Conservation (phyloP, 1,140 invertebrate genomes). For the Bursaphelenchus mucronatus region DNA sequence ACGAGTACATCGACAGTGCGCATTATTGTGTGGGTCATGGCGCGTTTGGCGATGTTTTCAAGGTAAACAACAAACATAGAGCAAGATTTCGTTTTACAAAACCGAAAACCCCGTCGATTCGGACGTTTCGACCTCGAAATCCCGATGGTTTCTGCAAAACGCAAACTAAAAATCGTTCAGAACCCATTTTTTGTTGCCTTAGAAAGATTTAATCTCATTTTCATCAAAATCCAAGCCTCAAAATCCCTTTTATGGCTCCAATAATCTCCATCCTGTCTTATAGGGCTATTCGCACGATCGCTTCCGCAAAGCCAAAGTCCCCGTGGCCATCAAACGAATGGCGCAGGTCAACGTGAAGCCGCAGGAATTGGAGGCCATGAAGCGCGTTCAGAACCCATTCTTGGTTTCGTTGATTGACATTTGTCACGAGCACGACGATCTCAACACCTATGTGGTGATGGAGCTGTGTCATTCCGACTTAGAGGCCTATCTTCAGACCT, state of each 20-base stretch:
- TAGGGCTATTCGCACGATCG: slow-evolving; percentile 7
- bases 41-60: slow-evolving; percentile 46
- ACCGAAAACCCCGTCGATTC: too few species aligned
- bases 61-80: slow-evolving; percentile 24
- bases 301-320: slow-evolving; percentile 12
- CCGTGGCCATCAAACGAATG: slow-evolving; percentile 40
- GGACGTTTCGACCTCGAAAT: too few species aligned
- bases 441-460: slow-evolving; percentile 52
- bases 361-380: slow-evolving; percentile 39
- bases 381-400: slow-evolving; percentile 32
- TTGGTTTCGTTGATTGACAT: slow-evolving; percentile 51
- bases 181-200: too few species aligned
- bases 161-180: too few species aligned
- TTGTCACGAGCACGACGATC: slow-evolving; percentile 36
- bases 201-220: too few species aligned
- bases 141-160: too few species aligned
- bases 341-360: slow-evolving; percentile 24
- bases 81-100: neutral
- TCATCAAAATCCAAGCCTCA: too few species aligned
- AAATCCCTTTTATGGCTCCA: slow-evolving; percentile 3
- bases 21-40: slow-evolving; percentile 37
- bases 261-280: neutral
- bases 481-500: slow-evolving; percentile 40
- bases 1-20: slow-evolving; percentile 39
- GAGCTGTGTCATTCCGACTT: slow-evolving; percentile 53